A percentile compares a stretch with the other conserved stretches of the same genome.
phyloP scores from a whole-genome alignment of 2,797 vertebrate genomes.

The Naso thynnoides region DNA sequence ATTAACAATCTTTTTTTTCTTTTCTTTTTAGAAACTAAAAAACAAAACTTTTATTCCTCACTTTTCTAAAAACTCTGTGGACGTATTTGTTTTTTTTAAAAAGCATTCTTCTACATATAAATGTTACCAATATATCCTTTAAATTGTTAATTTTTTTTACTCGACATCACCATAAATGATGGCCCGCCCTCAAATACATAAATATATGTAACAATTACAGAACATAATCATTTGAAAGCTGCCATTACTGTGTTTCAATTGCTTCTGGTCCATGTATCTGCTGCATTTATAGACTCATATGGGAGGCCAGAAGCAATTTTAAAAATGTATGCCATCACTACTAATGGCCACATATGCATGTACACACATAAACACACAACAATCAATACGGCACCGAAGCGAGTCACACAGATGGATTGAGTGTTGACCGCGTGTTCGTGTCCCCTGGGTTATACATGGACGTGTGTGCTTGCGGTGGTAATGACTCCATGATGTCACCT shows the following conservation, averaged over 20 bases:
- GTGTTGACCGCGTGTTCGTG: constrained; percentile 17
- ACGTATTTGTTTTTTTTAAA: too few species aligned
- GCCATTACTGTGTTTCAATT: neutral
- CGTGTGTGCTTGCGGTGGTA: constrained; percentile 19
- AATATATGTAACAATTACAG: neutral
- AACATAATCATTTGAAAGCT: neutral
- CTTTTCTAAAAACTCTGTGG: too few species aligned
- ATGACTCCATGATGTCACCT: constrained; percentile 61
- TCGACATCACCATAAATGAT: too few species aligned
- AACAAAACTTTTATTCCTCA: too few species aligned
- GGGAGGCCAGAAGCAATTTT: neutral
- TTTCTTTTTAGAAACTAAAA: too few species aligned
- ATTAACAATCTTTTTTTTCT: too few species aligned
- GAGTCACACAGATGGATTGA: constrained; percentile 14
- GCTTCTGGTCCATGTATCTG: neutral
- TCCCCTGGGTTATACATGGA: constrained; percentile 26
- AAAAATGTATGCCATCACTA: neutral
- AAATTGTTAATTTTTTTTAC: too few species aligned
- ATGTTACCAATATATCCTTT: too few species aligned
- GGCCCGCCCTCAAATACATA: neutral
- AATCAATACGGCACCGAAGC: constrained; percentile 27
- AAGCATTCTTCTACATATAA: too few species aligned
- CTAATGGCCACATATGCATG: constrained; percentile 11
- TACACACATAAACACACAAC: neutral
- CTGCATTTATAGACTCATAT: neutral